These are phyloP conservation scores for Chamaetylas fuelleborni DNA, from an alignment of 2,113 vertebrate species.

Conservation along the genomic window DNA sequence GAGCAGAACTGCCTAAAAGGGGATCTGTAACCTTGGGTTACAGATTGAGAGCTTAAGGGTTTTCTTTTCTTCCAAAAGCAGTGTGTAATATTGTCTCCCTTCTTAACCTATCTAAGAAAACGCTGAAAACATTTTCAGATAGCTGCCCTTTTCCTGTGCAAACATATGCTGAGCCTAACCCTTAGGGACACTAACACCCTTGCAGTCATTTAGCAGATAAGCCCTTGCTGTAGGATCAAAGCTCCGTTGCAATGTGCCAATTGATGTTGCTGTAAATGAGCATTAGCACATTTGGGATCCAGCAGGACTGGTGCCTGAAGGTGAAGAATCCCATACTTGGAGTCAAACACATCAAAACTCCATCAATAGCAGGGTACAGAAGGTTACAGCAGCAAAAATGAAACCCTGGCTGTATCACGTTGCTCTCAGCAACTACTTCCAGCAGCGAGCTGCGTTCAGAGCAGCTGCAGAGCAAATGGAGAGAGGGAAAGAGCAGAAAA, in stretches of 20 bases:
- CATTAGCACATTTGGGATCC: conserved; percentile 29
- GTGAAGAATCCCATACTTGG: conserved; percentile 14
- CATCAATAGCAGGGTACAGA: not conserved
- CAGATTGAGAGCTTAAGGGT: not conserved
- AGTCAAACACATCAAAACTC: conserved; percentile 29
- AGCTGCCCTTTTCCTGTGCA: conserved; percentile 22
- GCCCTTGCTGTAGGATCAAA: conserved; percentile 19
- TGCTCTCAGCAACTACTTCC: conserved; percentile 36
- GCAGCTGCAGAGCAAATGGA: conserved; percentile 8
- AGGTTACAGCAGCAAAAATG: conserved; percentile 19
- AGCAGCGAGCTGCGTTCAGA: not conserved
- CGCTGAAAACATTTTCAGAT: not conserved
- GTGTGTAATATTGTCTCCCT: not conserved
- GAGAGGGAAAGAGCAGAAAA: not conserved
- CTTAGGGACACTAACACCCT: not conserved
- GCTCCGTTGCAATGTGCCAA: not conserved
- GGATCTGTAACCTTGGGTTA: not conserved
- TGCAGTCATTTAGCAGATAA: conserved; percentile 9
- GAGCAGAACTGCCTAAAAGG: not conserved
- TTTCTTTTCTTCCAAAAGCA: not conserved
- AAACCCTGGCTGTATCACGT: not conserved
- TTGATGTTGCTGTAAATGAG: conserved; percentile 41
- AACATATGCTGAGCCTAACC: conserved; percentile 44
- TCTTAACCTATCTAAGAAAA: conserved; percentile 3
- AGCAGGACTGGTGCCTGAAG: conserved; percentile 23